Evolutionary conservation across 2,113 vertebrate genomes (phyloP).

Genomic region (Hippocampus abdominalis): DNA sequence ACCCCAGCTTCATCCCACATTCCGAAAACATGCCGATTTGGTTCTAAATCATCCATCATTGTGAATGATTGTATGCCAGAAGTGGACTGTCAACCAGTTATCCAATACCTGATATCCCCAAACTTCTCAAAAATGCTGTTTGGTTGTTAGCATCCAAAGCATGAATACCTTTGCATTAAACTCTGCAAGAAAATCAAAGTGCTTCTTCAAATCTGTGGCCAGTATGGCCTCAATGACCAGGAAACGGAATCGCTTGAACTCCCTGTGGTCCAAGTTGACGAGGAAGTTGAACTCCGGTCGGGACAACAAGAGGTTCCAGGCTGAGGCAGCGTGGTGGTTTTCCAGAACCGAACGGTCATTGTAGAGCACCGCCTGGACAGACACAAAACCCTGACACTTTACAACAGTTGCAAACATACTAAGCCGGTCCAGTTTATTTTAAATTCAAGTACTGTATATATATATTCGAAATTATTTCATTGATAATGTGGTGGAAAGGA

Average conservation of each 20-base stretch:
- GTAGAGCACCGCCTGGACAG: conserved; percentile 87
- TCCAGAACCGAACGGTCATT: conserved; percentile 97
- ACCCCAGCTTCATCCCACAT: too few relatives aligned
- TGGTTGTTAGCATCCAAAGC: not conserved
- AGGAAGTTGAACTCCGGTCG: conserved; percentile 94
- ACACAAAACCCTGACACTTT: not conserved
- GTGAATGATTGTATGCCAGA: too few relatives aligned
- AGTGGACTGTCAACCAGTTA: not conserved
- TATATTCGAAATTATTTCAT: not conserved
- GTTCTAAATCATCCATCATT: too few relatives aligned
- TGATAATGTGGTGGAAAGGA: not conserved
- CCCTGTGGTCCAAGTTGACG: conserved; percentile 87
- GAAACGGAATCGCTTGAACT: conserved; percentile 98
- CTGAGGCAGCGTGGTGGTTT: conserved; percentile 95
- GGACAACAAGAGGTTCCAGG: conserved; percentile 97
- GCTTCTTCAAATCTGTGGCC: conserved; percentile 97
- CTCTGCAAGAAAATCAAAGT: conserved; percentile 95
- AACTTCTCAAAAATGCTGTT: not conserved
- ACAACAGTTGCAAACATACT: not conserved
- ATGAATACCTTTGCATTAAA: conserved; percentile 91
- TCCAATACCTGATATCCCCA: not conserved
- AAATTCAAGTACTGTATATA: too few relatives aligned
- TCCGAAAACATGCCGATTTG: too few relatives aligned
- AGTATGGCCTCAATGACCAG: conserved; percentile 97
- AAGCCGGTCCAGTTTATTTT: too few relatives aligned